These are phyloP conservation scores for Spilogale gracilis DNA, from an alignment of 2,113 vertebrate species.

Conservation along the genomic window DNA sequence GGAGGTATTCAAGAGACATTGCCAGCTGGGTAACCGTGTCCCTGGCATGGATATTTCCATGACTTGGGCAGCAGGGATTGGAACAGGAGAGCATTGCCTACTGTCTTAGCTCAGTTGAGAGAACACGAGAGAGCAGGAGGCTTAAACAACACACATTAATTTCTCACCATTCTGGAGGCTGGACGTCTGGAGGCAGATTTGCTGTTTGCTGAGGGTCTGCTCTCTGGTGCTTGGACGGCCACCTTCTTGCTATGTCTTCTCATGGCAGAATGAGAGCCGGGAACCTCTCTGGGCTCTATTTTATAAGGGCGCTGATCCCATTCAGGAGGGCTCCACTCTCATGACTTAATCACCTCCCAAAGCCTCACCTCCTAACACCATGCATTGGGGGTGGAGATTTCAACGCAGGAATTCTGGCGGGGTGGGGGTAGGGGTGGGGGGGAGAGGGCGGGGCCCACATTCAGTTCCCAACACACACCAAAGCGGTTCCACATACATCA, in stretches of 20 bases:
- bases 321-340: neutral
- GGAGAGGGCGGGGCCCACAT: neutral
- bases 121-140: neutral
- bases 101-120: too few relatives aligned
- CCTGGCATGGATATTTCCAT: neutral
- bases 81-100: neutral
- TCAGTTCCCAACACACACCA: neutral
- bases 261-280: too few relatives aligned
- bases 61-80: too few relatives aligned
- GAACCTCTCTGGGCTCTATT: neutral
- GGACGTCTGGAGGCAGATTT: neutral
- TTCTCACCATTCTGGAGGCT: neutral
- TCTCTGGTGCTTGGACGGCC: too few relatives aligned
- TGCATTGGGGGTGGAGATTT: neutral
- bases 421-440: neutral
- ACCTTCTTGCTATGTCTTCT: neutral
- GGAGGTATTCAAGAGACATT: neutral
- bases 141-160: neutral
- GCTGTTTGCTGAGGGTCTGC: neutral
- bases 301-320: neutral
- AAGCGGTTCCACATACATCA: neutral
- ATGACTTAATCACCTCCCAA: neutral
- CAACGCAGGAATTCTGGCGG: neutral
- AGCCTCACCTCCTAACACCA: neutral
- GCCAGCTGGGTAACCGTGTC: too few relatives aligned